Evolutionary conservation across 2,113 vertebrate genomes (phyloP), one percentile per base, ranked within the genome.

Genomic region (Ceyx cyanopectus): DNA sequence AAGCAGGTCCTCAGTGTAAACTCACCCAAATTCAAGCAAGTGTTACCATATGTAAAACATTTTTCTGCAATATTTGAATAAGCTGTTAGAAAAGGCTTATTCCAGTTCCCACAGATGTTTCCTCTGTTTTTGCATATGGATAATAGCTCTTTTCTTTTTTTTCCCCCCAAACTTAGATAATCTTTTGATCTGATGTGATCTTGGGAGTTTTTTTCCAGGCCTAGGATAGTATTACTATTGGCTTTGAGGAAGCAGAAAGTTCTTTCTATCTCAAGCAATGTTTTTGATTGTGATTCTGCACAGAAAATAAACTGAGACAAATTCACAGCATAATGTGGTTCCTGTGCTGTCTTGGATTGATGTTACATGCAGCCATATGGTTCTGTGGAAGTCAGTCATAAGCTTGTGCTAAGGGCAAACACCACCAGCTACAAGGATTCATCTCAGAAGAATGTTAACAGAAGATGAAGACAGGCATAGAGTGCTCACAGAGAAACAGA

Each of bases 381-480:
- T 81, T 85, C 76, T 90, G 66, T 77, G 88, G 65, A 92, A 93
- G 82, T 91, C 86, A 86, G 57, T 90, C 69, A 23, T 81, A 93
- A 90, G 69, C 82, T 41, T 74, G 40, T 60, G 61, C 93, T 94
- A 30, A 92, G 92, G 92, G 90, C 88, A 88, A 91, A 93, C 69
- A 90, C 85, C 76, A 95, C 61, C 82, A 90, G 82, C 92, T 96
- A 93, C 79, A 86, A 83, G 73, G 92, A 93, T 96, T 95, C 92
- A 86, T 96, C 92, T 95, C 80, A 45, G 61, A 95, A 90, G 65
- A 83, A 88, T 93, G 85, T 94, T 91, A 90, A 83, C 94, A 75
- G 85, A 83, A 81, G 88, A 94, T 86, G 93, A 96, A 96, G 90
- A 96, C 73, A 92, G 82, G 82, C 94, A 88, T 83, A 77, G 93